These are phyloP conservation scores for Drosophila hamatofila DNA, from an alignment of 2,888 invertebrate species.

Conservation along the genomic window DNA sequence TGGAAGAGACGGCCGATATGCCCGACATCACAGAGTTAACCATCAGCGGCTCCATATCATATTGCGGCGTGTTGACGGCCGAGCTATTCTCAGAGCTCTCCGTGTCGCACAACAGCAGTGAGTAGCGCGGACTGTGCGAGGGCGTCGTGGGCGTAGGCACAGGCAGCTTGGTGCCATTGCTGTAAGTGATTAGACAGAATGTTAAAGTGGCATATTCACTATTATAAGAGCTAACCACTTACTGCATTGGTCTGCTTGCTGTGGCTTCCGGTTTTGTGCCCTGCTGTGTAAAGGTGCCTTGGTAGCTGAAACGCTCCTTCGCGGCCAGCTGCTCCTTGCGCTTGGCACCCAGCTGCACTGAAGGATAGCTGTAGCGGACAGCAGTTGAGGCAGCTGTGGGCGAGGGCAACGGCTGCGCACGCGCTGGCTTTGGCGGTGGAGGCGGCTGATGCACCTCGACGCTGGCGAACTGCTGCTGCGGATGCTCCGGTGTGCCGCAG, in stretches of 20 bases:
- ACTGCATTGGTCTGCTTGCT: conserved; percentile 34
- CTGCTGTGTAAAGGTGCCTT: conserved; percentile 74
- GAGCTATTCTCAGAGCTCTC: conserved; percentile 85
- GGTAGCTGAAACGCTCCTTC: conserved; percentile 85
- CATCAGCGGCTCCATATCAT: conserved; percentile 84
- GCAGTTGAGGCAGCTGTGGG: conserved; percentile 41
- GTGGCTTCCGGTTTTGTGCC: conserved; percentile 37
- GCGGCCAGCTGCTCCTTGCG: conserved; percentile 82
- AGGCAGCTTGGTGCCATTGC: conserved; percentile 67
- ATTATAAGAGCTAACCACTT: conserved; percentile 12
- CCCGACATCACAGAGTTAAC: conserved; percentile 78
- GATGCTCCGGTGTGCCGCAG: conserved; percentile 90
- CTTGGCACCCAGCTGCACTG: conserved; percentile 83
- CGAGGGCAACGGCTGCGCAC: conserved; percentile 48
- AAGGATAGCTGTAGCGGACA: conserved; percentile 84
- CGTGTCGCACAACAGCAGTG: conserved; percentile 84
- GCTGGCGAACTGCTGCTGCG: conserved; percentile 83
- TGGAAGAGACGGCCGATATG: conserved; percentile 75
- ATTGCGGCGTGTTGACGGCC: conserved; percentile 84
- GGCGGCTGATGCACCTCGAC: conserved; percentile 85
- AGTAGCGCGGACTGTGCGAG: conserved; percentile 84
- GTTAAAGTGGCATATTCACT: not conserved
- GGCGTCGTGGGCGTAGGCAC: conserved; percentile 84
- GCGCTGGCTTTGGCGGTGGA: conserved; percentile 82
- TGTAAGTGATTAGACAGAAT: not conserved